Evolutionary conservation across 2,797 vertebrate species (phyloP).

Genomic region (Chaetophractus vellerosus): DNA sequence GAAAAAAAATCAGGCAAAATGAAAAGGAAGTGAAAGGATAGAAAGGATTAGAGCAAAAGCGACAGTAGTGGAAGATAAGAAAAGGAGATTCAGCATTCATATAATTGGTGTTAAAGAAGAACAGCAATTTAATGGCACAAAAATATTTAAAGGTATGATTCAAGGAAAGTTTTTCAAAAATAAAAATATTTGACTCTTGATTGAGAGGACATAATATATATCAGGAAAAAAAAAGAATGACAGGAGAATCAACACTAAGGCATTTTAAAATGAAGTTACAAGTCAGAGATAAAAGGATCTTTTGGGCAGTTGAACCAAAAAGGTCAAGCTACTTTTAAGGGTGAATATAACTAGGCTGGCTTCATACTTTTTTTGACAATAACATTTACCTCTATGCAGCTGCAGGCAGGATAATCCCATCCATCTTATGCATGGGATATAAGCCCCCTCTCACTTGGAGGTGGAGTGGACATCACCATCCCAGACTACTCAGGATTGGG

Average conservation of each 20-base stretch:
- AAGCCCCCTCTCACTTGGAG: too few species aligned
- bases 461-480: too few species aligned
- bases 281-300: background rate
- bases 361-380: background rate
- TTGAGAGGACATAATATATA: background rate
- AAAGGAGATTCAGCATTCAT: background rate
- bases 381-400: too few species aligned
- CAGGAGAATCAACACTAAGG: background rate
- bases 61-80: background rate
- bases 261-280: background rate
- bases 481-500: too few species aligned
- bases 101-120: background rate
- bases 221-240: conserved; percentile 29
- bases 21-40: conserved; percentile 15
- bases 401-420: too few species aligned
- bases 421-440: too few species aligned
- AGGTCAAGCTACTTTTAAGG: background rate
- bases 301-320: conserved; percentile 9
- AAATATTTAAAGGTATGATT: background rate
- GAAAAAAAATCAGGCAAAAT: background rate
- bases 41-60: background rate
- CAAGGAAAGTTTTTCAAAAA: conserved; percentile 18
- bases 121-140: background rate
- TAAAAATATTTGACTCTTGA: conserved; percentile 1
- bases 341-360: background rate